Evolutionary conservation across 2,797 vertebrate species (phyloP).

Genomic region (Botia kubotai): DNA sequence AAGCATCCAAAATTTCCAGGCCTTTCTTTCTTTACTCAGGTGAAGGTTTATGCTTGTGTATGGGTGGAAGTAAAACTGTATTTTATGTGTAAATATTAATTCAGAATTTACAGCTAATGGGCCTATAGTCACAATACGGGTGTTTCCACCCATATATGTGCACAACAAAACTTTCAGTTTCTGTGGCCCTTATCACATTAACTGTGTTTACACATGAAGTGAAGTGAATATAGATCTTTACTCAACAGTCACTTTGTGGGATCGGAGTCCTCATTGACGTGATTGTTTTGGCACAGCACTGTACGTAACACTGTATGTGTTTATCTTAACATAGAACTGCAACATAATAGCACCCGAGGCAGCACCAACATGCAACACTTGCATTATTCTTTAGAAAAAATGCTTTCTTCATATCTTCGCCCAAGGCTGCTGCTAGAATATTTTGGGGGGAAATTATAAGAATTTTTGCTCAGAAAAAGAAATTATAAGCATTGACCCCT

Average conservation of each 20-base stretch:
- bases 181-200: background rate
- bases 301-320: no score
- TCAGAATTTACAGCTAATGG: background rate
- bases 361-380: background rate
- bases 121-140: background rate
- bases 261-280: background rate
- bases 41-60: background rate
- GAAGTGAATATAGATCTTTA: background rate
- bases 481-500: background rate
- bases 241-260: background rate
- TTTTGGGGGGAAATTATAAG: background rate
- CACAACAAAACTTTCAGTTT: background rate
- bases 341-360: background rate
- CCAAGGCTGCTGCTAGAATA: background rate
- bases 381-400: background rate
- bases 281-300: constrained; percentile 20
- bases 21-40: constrained; percentile 19
- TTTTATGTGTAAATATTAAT: no score
- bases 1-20: constrained; percentile 33
- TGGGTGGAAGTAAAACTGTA: background rate
- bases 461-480: no score
- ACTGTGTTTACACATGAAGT: background rate
- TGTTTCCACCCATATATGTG: background rate
- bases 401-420: background rate
- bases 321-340: background rate